These are phyloP conservation scores for Chloroceryle amazona DNA, from an alignment of 2,797 vertebrate genomes.

Conservation along the genomic window DNA sequence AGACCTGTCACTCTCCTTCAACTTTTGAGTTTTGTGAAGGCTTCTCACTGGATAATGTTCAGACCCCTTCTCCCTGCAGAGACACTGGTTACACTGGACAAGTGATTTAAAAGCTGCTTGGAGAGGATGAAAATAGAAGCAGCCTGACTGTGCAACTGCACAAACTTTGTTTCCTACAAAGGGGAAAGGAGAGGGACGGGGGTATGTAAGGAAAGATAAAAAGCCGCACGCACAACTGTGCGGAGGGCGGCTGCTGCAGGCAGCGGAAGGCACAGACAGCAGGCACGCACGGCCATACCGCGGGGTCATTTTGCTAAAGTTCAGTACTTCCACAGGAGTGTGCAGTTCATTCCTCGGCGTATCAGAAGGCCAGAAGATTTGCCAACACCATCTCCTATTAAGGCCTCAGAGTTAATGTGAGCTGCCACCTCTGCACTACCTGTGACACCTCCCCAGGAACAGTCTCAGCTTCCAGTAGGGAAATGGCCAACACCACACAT, in stretches of 20 bases:
- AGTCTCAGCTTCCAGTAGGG: neutral
- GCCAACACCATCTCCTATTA: neutral
- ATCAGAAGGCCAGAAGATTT: neutral
- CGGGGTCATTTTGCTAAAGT: neutral
- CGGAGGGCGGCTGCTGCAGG: neutral
- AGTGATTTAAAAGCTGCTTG: neutral
- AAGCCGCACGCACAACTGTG: accelerated
- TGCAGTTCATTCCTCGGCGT: neutral
- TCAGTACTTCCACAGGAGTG: neutral
- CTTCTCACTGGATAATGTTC: neutral
- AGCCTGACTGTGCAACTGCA: neutral
- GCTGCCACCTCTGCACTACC: neutral
- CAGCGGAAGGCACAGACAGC: slow-evolving; percentile 13
- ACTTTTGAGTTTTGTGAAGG: neutral
- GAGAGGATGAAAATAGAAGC: neutral
- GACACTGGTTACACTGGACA: neutral
- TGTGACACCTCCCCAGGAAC: neutral
- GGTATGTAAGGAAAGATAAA: neutral
- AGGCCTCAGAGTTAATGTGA: neutral
- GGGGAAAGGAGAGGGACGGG: neutral
- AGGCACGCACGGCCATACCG: neutral
- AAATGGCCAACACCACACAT: neutral
- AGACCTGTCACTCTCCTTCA: neutral
- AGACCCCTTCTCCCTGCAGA: neutral
- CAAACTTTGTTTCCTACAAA: neutral